Evolutionary conservation across 2,113 vertebrate genomes (phyloP).

Genomic region (Pogona vitticeps): DNA sequence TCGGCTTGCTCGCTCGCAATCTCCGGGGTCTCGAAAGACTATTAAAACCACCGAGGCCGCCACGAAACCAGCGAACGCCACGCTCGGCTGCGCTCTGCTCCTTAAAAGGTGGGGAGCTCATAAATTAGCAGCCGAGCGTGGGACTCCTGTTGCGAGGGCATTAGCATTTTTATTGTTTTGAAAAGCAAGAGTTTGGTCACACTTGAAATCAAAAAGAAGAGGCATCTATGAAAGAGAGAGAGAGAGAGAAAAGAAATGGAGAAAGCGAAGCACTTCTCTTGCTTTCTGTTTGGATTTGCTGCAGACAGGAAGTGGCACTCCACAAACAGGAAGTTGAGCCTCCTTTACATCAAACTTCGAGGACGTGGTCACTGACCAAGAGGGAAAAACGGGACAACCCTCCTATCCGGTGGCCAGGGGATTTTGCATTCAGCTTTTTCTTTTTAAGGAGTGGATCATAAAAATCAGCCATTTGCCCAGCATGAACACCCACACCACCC

Average conservation of each 20-base stretch:
- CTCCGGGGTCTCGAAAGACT: background rate
- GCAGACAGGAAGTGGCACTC: fast-evolving
- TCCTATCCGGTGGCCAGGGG: no score
- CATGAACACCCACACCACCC: no score
- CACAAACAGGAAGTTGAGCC: background rate
- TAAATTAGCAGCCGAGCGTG: conserved; percentile 12
- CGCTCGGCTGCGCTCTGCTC: background rate
- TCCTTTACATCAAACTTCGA: background rate
- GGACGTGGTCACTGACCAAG: no score
- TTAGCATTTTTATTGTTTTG: conserved; percentile 47
- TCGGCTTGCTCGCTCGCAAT: background rate
- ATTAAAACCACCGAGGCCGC: background rate
- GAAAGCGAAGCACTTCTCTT: background rate
- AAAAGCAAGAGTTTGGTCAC: conserved; percentile 28
- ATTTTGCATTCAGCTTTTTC: no score
- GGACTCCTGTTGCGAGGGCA: conserved; percentile 19
- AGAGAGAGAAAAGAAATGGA: no score
- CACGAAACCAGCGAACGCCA: background rate
- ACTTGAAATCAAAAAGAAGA: conserved; percentile 7
- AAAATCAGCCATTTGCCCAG: no score
- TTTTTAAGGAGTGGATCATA: no score
- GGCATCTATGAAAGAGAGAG: no score
- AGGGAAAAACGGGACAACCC: no score
- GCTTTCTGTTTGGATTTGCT: background rate
- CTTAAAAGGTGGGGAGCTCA: conserved; percentile 11